phyloP scores from a whole-genome alignment of 2,113 vertebrate genomes.

The Stomatorhinus ivindoensis region DNA sequence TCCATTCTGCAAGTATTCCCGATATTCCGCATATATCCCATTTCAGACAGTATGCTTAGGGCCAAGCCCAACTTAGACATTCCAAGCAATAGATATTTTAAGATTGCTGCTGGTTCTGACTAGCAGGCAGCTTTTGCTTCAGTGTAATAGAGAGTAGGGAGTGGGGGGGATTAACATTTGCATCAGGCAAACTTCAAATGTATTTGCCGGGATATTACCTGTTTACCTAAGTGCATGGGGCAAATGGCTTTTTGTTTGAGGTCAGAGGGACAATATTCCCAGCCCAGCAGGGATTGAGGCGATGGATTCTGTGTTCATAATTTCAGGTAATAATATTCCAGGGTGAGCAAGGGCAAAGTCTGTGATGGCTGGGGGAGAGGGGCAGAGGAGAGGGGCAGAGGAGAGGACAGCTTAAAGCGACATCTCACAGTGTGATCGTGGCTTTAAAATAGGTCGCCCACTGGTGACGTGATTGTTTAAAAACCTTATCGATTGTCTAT shows the following conservation, averaged over 20 bases:
- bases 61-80: background rate
- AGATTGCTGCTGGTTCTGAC: background rate
- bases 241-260: slow-evolving; percentile 19
- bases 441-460: background rate
- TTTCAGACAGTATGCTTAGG: slow-evolving; percentile 1
- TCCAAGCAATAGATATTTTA: slow-evolving; percentile 6
- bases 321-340: slow-evolving; percentile 7
- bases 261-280: slow-evolving; percentile 8
- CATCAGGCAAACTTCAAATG: slow-evolving; percentile 18
- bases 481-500: background rate
- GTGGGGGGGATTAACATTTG: slow-evolving; percentile 10
- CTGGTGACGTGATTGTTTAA: background rate
- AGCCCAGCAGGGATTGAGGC: background rate
- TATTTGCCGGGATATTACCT: slow-evolving; percentile 11
- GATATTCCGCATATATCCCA: background rate
- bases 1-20: background rate
- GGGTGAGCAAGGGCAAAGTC: background rate
- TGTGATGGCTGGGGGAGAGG: background rate
- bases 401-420: background rate
- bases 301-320: background rate
- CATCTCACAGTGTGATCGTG: background rate
- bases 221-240: slow-evolving; percentile 10
- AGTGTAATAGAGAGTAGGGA: background rate
- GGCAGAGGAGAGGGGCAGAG: background rate
- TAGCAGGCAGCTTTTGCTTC: background rate